Base-by-base conservation (phyloP, 2,888 invertebrate genomes). In the Cantharis rufa region DNA sequence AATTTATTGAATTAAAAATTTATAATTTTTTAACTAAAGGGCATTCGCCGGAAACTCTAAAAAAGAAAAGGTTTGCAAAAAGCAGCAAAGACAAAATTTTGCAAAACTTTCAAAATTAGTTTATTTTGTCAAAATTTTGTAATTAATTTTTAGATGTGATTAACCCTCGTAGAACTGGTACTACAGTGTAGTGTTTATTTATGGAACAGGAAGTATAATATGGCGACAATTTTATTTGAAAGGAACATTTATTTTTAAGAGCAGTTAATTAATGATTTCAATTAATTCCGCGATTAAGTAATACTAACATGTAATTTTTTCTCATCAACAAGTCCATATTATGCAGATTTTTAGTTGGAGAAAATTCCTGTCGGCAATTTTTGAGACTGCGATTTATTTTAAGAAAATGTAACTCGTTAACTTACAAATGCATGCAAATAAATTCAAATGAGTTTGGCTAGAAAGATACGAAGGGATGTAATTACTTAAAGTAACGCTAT, bases 401-500 rank as follows among this genome's bases (percentile, higher is more conserved):
- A 21, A 66, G 24, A 21, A 66, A 24, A 21, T 66, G 2, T 13
- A 21, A 9, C 21, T 71, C 27, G 66, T 74, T 70, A 75, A 71
- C 68, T 70, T 61, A 11, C 27, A 72, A 76, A 76, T 68, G 69
- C 28, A 76, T 62, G 70, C 63, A 63, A 72, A 72, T 64, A 71
- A 71, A 77, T 74, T 77, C 71, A 71, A 77, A 69, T 61, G 69
- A 74, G 48, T 48, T 48, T n/a, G 7, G 63, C 15, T 16, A 69
- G 15, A 24, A 71, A 66, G 15, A 68, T 73, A 74, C 48, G 64
- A 79, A 79, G 79, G 79, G 79, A 79, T 79, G 79, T 79, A 74
- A 75, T 79, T 79, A 77, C 74, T 79, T 78, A 75, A 64, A 78
- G 73, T 76, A 76, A 70, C 72, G 79, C 72, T 76, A 74, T 71